These are phyloP conservation scores for Tetraneura akinire DNA, from an alignment of 1,140 invertebrate genomes.

Conservation along the genomic window DNA sequence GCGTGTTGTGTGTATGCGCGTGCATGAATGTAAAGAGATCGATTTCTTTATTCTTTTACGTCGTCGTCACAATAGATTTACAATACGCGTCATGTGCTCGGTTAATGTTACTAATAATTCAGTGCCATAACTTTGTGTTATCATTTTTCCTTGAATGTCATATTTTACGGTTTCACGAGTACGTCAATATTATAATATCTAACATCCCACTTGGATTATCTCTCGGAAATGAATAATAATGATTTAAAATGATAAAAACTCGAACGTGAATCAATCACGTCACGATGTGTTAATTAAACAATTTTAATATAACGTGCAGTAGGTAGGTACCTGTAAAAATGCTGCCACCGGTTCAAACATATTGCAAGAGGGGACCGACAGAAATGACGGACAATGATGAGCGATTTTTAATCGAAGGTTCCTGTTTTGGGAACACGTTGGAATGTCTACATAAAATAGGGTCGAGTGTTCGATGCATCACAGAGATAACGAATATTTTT, in stretches of 20 bases:
- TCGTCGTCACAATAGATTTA: too few species aligned
- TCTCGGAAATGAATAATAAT: not conserved
- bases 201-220: not conserved
- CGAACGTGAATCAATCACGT: not conserved
- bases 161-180: not conserved
- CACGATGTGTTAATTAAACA: not conserved
- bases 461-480: too few species aligned
- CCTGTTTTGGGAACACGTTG: not conserved
- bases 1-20: too few species aligned
- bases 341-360: too few species aligned
- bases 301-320: not conserved
- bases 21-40: too few species aligned
- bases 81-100: not conserved
- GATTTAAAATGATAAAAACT: not conserved
- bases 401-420: slow-evolving; percentile 23
- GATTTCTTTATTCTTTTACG: too few species aligned
- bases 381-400: not conserved
- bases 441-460: too few species aligned
- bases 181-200: not conserved
- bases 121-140: not conserved
- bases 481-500: too few species aligned
- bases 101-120: not conserved
- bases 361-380: not conserved
- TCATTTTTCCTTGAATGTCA: not conserved
- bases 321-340: too few species aligned